These are phyloP conservation scores for Notothenia coriiceps DNA, from an alignment of 2,113 vertebrate genomes.

Conservation along the genomic window DNA sequence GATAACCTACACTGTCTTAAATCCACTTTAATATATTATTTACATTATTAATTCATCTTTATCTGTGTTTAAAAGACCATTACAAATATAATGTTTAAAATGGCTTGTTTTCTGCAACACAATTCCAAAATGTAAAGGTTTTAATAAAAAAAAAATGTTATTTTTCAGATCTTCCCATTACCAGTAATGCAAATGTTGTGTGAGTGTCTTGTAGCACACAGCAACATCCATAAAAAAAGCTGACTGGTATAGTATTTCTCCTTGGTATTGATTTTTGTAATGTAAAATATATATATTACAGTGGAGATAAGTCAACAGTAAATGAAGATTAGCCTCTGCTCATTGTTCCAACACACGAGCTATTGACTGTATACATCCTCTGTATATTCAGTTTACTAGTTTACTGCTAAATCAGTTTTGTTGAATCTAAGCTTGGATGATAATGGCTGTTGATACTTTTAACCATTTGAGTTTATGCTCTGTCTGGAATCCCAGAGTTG, in stretches of 20 bases:
- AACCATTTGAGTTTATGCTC: neutral
- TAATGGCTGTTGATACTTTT: neutral
- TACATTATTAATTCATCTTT: neutral
- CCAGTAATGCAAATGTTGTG: neutral
- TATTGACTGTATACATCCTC: neutral
- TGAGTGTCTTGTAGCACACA: neutral
- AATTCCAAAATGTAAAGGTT: neutral
- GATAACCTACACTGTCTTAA: constrained; percentile 7
- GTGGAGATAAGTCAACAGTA: constrained; percentile 8
- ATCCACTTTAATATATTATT: neutral
- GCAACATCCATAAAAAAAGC: neutral
- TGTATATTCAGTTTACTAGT: neutral
- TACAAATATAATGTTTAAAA: neutral
- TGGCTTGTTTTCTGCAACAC: neutral
- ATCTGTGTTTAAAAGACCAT: neutral
- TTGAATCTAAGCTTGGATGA: neutral
- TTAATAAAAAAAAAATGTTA: neutral
- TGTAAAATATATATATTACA: constrained; percentile 39
- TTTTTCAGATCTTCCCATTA: neutral
- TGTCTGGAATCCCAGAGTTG: neutral
- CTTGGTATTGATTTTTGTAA: neutral
- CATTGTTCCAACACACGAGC: constrained; percentile 9
- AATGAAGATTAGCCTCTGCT: constrained; percentile 37
- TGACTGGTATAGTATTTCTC: constrained; percentile 24
- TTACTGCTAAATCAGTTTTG: neutral